Evolutionary conservation across 1,140 invertebrate species (phyloP).

Genomic region (Popillia japonica): DNA sequence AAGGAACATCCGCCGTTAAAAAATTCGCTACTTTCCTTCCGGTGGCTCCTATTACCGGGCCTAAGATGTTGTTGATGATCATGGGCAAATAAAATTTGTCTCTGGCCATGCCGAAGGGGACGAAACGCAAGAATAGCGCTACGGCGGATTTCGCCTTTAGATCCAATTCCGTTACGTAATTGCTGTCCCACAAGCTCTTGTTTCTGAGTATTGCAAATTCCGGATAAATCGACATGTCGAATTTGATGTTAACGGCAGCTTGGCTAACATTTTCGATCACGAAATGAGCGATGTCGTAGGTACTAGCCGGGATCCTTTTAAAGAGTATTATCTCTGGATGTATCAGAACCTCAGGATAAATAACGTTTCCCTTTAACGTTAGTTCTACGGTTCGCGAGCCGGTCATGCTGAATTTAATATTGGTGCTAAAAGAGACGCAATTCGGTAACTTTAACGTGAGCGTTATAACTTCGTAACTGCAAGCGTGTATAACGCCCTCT

Average conservation of each 20-base stretch:
- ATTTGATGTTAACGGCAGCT: conserved; percentile 45
- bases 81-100: conserved; percentile 54
- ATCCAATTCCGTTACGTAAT: not conserved
- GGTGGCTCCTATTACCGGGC: conserved; percentile 39
- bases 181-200: not conserved
- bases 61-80: conserved; percentile 54
- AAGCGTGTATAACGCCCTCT: conserved; percentile 50
- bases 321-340: conserved; percentile 47
- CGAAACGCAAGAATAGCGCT: conserved; percentile 53
- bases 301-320: conserved; percentile 46
- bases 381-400: conserved; percentile 36
- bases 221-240: conserved; percentile 51
- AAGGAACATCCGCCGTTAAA: not conserved
- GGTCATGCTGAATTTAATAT: conserved; percentile 35
- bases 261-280: conserved; percentile 48
- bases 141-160: conserved; percentile 25
- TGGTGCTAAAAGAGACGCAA: conserved; percentile 35
- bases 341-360: conserved; percentile 51
- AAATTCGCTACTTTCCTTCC: not conserved
- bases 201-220: conserved; percentile 48
- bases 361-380: conserved; percentile 47
- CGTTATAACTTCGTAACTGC: conserved; percentile 36
- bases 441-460: conserved; percentile 29
- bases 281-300: conserved; percentile 46
- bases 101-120: conserved; percentile 50